Base-by-base conservation (phyloP, 2,888 invertebrate genomes). In the Drosophila anomalata region DNA sequence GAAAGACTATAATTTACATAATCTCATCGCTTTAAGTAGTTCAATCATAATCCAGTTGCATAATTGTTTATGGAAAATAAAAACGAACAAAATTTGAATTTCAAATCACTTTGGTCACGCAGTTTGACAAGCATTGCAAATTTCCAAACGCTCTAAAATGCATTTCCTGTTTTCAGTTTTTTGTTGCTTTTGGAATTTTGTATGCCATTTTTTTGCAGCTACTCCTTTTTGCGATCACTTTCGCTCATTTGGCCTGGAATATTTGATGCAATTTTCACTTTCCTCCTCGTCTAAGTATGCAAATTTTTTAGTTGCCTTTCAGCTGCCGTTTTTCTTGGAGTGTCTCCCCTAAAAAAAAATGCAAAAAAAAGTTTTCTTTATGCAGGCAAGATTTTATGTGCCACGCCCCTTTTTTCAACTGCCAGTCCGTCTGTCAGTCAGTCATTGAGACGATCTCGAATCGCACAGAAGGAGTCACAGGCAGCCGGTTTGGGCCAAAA, bases 231-330 rank as follows among this genome's bases (percentile, higher is more conserved):
- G 46, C 54, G 29, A 14, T 55, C 57, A 69, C 82, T 82, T 82
- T 86, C 78, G 73, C 71, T 75, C 61, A 82, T 65, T 83, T 75
- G 44, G 52, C 58, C 46, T 44, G 55, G 41, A 52, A 82, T 73
- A 76, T 78, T 86, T 87, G 60, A 83, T 86, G 86, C 88, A 86
- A 88, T 86, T 86, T 88, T 88, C 88, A 88, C 88, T 86, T 84
- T 88, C 80, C 72, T 68, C 54, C 69, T 63, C 72, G 70, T 50
- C 63, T 44, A 75, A 73, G 68, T 69, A 76, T 87, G 82, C 65
- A 76, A 83, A 86, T 83, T 73, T 66, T 59, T 55, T 24, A 12
- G 8, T n/a, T 71, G 9, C 29, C 29, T 65, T 48, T 59, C 41
- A 47, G 44, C 46, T 72, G 54, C 50, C 55, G 47, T 50, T 55